phyloP scores from a whole-genome alignment of 2,113 vertebrate genomes.

The Recurvirostra avosetta region DNA sequence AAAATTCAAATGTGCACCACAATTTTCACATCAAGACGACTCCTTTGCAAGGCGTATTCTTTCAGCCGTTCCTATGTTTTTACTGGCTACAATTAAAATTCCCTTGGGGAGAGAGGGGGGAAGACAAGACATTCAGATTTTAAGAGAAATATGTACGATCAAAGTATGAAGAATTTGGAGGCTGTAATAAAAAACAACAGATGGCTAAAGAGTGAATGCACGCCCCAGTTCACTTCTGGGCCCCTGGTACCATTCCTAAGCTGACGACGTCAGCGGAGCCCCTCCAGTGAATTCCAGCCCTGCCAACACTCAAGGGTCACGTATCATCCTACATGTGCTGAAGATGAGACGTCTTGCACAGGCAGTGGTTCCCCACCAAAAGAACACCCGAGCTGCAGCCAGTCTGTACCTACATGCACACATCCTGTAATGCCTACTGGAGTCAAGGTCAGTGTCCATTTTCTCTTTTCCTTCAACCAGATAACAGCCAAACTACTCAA shows the following conservation, averaged over 20 bases:
- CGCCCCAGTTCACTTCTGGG: conserved; percentile 34
- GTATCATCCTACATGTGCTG: background rate
- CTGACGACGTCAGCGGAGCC: background rate
- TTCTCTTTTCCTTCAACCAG: background rate
- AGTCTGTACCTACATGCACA: background rate
- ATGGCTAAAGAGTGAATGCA: conserved; percentile 30
- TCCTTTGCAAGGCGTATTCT: background rate
- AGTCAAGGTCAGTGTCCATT: background rate
- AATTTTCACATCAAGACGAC: fast-evolving
- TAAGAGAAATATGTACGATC: background rate
- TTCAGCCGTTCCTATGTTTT: background rate
- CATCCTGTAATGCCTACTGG: background rate
- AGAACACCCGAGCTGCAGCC: background rate
- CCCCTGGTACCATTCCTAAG: background rate
- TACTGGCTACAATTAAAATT: background rate
- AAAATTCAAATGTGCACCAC: background rate
- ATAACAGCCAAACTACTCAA: background rate
- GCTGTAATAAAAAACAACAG: background rate
- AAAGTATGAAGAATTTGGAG: background rate
- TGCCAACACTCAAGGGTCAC: background rate
- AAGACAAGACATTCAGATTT: background rate
- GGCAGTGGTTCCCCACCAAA: background rate
- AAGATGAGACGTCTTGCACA: background rate
- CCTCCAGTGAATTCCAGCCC: background rate
- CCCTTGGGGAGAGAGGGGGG: background rate